Conservation (phyloP, 2,797 vertebrate species). For the Anguilla obscura region DNA sequence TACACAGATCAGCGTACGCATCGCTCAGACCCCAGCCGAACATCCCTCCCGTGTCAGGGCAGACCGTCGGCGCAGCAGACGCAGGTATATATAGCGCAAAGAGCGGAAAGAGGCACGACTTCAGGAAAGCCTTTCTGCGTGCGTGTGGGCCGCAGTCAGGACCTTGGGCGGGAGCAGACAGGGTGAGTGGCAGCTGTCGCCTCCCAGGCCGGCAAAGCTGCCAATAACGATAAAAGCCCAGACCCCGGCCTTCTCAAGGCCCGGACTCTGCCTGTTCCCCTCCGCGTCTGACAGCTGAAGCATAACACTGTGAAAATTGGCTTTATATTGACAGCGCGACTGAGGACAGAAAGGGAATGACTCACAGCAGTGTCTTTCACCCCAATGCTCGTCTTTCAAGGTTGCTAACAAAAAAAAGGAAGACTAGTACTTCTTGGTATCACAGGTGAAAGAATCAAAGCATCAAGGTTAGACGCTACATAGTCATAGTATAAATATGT, state of each 20-base stretch:
- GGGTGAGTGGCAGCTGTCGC: conserved; percentile 3
- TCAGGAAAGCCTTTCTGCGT: neutral
- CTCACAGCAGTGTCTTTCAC: conserved; percentile 36
- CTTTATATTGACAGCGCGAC: conserved; percentile 40
- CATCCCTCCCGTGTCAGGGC: neutral
- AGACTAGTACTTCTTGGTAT: neutral
- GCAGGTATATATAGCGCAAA: neutral
- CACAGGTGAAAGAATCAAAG: neutral
- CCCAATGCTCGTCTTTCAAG: conserved; percentile 47
- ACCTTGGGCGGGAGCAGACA: conserved; percentile 4
- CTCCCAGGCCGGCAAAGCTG: neutral
- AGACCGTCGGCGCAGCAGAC: neutral
- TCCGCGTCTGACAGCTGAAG: conserved; percentile 35
- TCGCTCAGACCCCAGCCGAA: neutral
- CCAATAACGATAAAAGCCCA: conserved; percentile 44
- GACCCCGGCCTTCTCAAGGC: conserved; percentile 36
- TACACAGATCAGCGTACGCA: neutral
- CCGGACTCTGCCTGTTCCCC: conserved; percentile 30
- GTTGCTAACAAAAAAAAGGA: conserved; percentile 40
- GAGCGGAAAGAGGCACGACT: neutral
- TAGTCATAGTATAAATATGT: neutral
- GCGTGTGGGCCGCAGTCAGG: neutral
- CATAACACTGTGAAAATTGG: conserved; percentile 27
- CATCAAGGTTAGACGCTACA: neutral
- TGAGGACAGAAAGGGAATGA: conserved; percentile 32